Conservation (phyloP, 2,888 invertebrate species). For the Didymodactylos carnosus region DNA sequence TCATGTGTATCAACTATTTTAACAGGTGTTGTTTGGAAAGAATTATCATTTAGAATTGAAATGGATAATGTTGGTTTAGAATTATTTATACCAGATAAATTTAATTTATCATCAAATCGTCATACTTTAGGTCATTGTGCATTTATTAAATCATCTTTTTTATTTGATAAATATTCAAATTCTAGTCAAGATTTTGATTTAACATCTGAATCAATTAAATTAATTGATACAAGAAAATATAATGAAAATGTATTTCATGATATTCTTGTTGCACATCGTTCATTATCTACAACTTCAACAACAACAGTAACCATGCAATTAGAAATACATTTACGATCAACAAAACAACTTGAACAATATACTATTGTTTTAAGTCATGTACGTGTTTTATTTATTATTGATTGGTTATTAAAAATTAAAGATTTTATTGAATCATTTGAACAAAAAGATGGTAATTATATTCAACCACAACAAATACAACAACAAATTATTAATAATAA, state of each 20-base stretch:
- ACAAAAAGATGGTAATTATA: background rate
- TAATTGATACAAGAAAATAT: constrained; percentile 54
- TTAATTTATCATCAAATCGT: background rate
- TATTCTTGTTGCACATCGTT: constrained; percentile 18
- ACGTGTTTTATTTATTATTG: constrained; percentile 73
- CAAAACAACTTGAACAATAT: constrained; percentile 50
- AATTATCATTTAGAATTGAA: constrained; percentile 58
- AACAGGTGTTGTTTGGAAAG: constrained; percentile 48
- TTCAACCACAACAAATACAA: background rate
- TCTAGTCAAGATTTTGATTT: constrained; percentile 72
- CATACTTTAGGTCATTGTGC: background rate
- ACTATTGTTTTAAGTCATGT: constrained; percentile 78
- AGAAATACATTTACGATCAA: constrained; percentile 40
- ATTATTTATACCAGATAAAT: constrained; percentile 30
- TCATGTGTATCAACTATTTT: constrained; percentile 25
- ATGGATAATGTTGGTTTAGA: constrained; percentile 64
- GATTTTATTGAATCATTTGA: constrained; percentile 45
- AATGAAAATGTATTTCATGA: constrained; percentile 45
- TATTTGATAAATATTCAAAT: constrained; percentile 66
- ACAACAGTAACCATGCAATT: constrained; percentile 30
- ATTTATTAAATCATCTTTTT: constrained; percentile 57
- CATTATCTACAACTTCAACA: constrained; percentile 18
- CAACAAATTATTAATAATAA: constrained; percentile 20
- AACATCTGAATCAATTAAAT: constrained; percentile 67
- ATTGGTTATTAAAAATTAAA: constrained; percentile 69